Base-by-base conservation (phyloP, 2,113 vertebrate species). In the Regulus satrapa region DNA sequence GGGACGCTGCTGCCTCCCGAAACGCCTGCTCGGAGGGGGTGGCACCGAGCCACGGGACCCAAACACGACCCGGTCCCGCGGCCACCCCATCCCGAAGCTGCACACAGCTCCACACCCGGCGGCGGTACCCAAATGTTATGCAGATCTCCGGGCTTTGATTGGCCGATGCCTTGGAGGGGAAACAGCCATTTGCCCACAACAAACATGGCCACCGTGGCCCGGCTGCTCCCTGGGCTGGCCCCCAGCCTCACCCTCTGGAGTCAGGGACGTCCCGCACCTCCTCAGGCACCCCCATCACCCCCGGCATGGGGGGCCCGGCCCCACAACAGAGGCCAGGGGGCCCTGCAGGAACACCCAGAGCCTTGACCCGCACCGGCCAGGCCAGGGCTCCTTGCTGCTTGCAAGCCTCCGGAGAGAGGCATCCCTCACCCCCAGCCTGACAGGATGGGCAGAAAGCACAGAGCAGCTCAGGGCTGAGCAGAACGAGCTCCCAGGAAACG, bases 11-110 rank as follows among this genome's bases (percentile, higher is more conserved):
- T 45, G 75, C 73, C 49, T 36, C 71, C 41, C 15, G 11, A 52
- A 79, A 64, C 5, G 46, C 66, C 62, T 0, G 0, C 1, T 21
- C 67, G 10, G n/a, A n/a, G 34, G 64, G 29, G 21, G 11, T 20
- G 59, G 29, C 49, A 52, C 63, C 9, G 4, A 2, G 31, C 20
- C 58, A 5, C 3, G 0, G 79, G 20, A 14, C 40, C 54, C 7
- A 0, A 45, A 1, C 55, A 15, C 5, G 0, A 21, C 0, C 1
- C 0, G 29, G 9, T 25, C 36, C 5, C 34, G n/a, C 1, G 24
- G 12, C 36, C 64, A 18, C 3, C 45, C 40, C 72, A 9, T 10
- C 32, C 61, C 8, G 67, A 5, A 12, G 28, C 63, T 1, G 41
- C 76, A 18, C 76, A 18, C 38, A 2, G 59, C 12, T 28, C 52